Evolutionary conservation across 2,113 vertebrate genomes (phyloP).

Genomic region (Danionella cerebrum): DNA sequence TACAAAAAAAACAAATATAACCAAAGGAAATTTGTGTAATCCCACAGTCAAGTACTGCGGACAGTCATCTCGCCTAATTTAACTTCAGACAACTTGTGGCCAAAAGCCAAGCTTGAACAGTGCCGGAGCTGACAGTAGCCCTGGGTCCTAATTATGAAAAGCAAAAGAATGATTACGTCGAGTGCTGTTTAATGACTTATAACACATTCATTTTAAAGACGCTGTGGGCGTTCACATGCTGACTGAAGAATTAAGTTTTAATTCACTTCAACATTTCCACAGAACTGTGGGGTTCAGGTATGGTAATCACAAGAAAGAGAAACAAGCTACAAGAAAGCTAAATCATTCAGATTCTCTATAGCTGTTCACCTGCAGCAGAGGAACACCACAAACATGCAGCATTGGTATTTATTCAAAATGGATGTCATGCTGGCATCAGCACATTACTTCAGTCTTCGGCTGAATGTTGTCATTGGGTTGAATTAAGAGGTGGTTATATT

Average conservation of each 20-base stretch:
- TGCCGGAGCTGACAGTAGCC: conserved; percentile 33
- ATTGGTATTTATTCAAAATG: background rate
- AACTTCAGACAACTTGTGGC: conserved; percentile 41
- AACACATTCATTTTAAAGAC: conserved; percentile 38
- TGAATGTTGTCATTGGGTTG: background rate
- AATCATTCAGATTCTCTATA: background rate
- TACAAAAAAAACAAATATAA: no score
- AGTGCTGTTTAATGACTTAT: conserved; percentile 47
- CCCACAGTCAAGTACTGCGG: no score
- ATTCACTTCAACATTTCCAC: background rate
- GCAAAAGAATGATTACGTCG: conserved; percentile 47
- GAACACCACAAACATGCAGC: background rate
- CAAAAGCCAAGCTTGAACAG: conserved; percentile 31
- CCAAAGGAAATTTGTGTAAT: no score
- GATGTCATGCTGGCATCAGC: conserved; percentile 1
- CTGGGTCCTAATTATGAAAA: conserved; percentile 41
- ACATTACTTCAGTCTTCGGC: background rate
- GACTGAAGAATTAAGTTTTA: conserved; percentile 19
- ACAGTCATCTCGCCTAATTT: conserved; percentile 41
- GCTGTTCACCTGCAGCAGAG: background rate
- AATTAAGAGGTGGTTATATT: background rate
- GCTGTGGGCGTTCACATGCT: conserved; percentile 22
- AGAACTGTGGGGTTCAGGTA: conserved; percentile 6
- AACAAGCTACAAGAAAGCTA: background rate
- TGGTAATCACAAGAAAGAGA: background rate